Percentiles rank a stretch among this genome's conserved stretches.
Evolutionary conservation across 2,113 vertebrate genomes (phyloP).

Genomic region (Pterocles orientalis): DNA sequence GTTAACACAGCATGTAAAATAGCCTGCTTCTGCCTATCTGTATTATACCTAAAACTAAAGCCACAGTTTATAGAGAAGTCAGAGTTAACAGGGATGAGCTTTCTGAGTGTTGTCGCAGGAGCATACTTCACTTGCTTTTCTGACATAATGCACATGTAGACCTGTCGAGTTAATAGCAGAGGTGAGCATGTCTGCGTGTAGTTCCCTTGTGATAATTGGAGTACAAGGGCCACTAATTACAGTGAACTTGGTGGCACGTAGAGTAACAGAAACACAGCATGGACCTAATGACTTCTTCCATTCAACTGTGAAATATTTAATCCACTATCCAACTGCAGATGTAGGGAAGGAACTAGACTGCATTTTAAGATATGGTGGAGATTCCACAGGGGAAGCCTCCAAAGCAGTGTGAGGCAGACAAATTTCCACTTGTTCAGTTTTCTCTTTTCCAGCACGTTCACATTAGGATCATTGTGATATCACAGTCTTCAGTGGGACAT

Average conservation of each 20-base stretch:
- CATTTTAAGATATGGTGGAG: not conserved
- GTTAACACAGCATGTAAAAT: not conserved
- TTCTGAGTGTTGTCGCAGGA: not conserved
- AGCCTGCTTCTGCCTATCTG: not conserved
- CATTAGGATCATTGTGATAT: not conserved
- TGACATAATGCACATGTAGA: not conserved
- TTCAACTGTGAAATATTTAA: not conserved
- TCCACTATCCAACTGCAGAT: not conserved
- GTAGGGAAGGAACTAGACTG: not conserved
- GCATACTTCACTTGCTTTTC: not conserved
- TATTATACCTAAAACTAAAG: not conserved
- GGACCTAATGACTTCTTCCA: not conserved
- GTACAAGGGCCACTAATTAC: not conserved
- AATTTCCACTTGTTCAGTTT: not conserved
- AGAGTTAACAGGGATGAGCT: not conserved
- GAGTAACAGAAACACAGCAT: not conserved
- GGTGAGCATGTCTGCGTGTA: not conserved
- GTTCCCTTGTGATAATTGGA: not conserved
- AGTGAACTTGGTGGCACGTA: not conserved
- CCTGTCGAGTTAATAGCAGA: not conserved
- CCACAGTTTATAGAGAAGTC: not conserved
- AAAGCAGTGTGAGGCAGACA: not conserved
- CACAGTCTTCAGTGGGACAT: not conserved
- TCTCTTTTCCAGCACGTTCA: not conserved
- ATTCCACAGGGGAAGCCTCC: not conserved